Evolutionary conservation across 2,797 vertebrate genomes (phyloP).

Genomic region (Bradypodion pumilum): DNA sequence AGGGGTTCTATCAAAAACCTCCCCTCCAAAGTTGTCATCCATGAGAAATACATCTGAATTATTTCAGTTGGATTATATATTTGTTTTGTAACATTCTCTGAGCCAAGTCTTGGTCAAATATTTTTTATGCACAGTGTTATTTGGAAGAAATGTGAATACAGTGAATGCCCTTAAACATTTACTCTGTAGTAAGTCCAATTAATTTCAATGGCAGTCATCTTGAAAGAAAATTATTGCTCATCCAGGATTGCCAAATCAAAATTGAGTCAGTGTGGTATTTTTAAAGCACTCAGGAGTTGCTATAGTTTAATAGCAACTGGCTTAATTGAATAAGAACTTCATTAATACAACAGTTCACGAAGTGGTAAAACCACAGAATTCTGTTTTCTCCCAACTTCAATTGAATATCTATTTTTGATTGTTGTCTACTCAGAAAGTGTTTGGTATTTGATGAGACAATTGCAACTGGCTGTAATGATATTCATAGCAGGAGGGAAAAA

Average conservation of each 20-base stretch:
- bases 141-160: not conserved
- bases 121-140: not conserved
- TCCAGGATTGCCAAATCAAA: not conserved
- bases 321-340: not conserved
- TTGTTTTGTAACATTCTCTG: not conserved
- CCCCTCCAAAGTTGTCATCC: too few relatives aligned
- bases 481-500: not conserved
- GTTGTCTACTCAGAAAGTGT: not conserved
- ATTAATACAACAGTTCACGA: slow-evolving; percentile 3
- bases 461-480: slow-evolving; percentile 2
- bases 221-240: not conserved
- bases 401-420: not conserved
- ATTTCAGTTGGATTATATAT: not conserved
- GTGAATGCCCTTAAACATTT: not conserved
- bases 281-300: not conserved
- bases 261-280: not conserved
- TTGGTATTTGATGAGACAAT: not conserved
- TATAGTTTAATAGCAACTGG: not conserved
- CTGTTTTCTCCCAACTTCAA: not conserved
- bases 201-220: not conserved
- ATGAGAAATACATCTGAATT: not conserved
- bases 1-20: too few relatives aligned
- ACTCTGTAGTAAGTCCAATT: not conserved
- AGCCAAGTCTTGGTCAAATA: not conserved
- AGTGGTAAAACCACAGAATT: not conserved